A percentile compares a stretch with the other conserved stretches of the same genome.
phyloP scores from a whole-genome alignment of 2,113 vertebrate species.

The Ibidorhyncha struthersii region DNA sequence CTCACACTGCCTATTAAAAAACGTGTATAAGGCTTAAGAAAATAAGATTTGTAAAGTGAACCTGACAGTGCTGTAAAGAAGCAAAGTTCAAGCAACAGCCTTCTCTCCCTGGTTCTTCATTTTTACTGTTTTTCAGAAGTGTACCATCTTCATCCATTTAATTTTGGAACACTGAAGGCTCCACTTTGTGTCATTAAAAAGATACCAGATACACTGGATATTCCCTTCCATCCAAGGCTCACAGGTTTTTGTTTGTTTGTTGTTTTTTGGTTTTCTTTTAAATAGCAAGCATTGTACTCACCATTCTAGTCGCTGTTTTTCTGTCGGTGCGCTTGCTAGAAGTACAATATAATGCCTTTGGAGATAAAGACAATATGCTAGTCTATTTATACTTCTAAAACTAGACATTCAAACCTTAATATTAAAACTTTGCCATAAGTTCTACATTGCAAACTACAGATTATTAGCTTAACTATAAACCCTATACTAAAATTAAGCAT shows the following conservation, averaged over 20 bases:
- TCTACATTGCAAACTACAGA: conserved; percentile 17
- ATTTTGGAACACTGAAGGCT: neutral
- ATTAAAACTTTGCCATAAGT: conserved; percentile 27
- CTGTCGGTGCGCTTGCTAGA: conserved; percentile 86
- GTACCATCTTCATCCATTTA: neutral
- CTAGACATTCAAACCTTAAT: conserved; percentile 63
- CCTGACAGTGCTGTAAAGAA: neutral
- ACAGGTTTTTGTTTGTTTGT: neutral
- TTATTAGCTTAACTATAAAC: neutral
- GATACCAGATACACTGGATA: neutral
- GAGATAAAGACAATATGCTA: conserved; percentile 84
- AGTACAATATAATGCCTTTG: conserved; percentile 94
- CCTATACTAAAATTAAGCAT: neutral
- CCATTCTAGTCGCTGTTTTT: conserved; percentile 89
- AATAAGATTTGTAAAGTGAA: neutral
- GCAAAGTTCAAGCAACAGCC: neutral
- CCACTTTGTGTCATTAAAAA: neutral
- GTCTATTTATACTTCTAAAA: conserved; percentile 71
- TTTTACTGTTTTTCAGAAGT: neutral
- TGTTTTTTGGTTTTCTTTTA: neutral
- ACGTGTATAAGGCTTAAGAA: neutral
- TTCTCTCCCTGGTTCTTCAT: neutral
- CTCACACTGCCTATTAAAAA: neutral
- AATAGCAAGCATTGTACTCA: conserved; percentile 75
- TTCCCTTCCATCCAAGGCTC: neutral